phyloP scores from a whole-genome alignment of 1,140 invertebrate species.

The Saccostrea echinata region DNA sequence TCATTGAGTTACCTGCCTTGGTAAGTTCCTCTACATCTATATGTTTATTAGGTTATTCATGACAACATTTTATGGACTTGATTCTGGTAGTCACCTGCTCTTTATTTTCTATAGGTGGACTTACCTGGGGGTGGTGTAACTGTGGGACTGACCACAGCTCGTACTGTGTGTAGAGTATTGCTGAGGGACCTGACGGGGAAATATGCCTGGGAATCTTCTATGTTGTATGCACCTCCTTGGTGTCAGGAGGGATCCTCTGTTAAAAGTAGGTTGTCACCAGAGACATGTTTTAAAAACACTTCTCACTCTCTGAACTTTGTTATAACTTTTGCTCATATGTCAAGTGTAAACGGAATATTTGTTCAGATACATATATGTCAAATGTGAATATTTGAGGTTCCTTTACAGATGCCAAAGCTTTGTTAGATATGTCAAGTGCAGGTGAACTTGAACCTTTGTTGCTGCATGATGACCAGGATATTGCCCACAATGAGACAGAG shows the following conservation, averaged over 20 bases:
- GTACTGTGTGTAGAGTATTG: conserved; percentile 89
- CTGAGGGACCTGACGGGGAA: conserved; percentile 97
- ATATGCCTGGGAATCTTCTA: conserved; percentile 96
- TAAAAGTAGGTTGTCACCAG: conserved; percentile 63
- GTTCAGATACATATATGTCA: not conserved
- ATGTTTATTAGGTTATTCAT: not conserved
- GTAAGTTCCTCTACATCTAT: conserved; percentile 70
- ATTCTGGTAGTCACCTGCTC: not conserved
- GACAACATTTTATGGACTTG: not conserved
- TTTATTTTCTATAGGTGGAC: conserved; percentile 79
- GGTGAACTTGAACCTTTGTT: conserved; percentile 70
- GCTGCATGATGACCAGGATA: conserved; percentile 67
- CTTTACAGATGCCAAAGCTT: conserved; percentile 68
- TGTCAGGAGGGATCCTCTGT: conserved; percentile 76
- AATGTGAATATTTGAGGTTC: not conserved
- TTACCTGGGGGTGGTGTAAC: conserved; percentile 92
- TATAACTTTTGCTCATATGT: not conserved
- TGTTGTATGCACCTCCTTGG: conserved; percentile 85
- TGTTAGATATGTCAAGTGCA: conserved; percentile 66
- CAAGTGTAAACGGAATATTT: not conserved
- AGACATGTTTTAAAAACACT: not conserved
- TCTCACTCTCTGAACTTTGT: too few relatives aligned
- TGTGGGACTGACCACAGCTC: conserved; percentile 82
- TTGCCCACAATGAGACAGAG: conserved; percentile 62
- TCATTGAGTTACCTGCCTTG: conserved; percentile 94